Evolutionary conservation across 2,888 invertebrate species (phyloP).

Genomic region (Stegophylla sp.): DNA sequence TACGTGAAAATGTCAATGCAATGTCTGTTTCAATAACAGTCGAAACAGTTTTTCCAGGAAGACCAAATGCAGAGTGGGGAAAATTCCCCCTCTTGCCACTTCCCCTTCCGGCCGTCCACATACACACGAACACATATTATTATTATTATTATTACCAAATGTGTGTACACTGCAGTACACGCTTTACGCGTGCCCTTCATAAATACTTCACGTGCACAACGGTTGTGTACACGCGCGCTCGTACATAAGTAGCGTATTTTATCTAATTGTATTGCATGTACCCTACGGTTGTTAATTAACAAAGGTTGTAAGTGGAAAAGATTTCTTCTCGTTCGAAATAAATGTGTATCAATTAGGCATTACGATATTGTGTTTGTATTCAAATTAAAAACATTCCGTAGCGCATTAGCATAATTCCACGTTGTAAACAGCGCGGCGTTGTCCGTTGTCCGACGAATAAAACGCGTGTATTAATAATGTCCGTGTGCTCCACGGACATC

Average conservation of each 20-base stretch:
- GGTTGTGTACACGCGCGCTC: background rate
- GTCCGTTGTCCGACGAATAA: constrained; percentile 19
- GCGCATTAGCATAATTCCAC: constrained; percentile 27
- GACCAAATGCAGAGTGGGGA: too few species aligned
- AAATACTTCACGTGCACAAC: constrained; percentile 45
- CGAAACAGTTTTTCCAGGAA: too few species aligned
- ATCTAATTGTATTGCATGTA: background rate
- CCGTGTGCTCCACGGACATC: background rate
- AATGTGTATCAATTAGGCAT: constrained; percentile 38
- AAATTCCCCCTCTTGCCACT: too few species aligned
- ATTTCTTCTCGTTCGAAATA: constrained; percentile 20
- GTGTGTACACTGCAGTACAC: background rate
- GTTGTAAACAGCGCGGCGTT: constrained; percentile 16
- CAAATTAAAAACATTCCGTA: constrained; percentile 41
- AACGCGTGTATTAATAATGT: too few species aligned
- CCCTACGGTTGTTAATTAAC: constrained; percentile 17
- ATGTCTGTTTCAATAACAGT: too few species aligned
- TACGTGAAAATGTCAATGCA: too few species aligned
- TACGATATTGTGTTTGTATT: constrained; percentile 24
- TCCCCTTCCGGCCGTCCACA: too few species aligned
- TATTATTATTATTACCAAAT: too few species aligned
- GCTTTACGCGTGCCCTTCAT: constrained; percentile 30
- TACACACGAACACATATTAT: background rate
- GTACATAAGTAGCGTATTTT: background rate
- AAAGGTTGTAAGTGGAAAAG: constrained; percentile 41